phyloP scores from a whole-genome alignment of 2,797 vertebrate species.

The Myripristis murdjan region DNA sequence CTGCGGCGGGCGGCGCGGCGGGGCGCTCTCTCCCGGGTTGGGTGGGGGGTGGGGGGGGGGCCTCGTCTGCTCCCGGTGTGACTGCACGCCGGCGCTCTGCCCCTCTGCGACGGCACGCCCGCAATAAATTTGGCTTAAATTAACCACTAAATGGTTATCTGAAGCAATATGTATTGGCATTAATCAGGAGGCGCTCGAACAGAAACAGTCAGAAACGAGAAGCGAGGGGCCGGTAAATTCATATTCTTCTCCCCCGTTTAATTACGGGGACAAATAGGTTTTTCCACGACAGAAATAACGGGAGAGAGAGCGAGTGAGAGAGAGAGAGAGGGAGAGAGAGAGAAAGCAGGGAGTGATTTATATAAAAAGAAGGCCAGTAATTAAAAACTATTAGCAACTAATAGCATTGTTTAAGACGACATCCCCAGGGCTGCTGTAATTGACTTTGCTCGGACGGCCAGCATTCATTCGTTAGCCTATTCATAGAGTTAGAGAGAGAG shows the following conservation, averaged over 20 bases:
- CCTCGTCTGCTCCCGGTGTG: no score
- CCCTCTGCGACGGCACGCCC: constrained; percentile 86
- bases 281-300: constrained; percentile 81
- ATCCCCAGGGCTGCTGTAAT: constrained; percentile 77
- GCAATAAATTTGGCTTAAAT: constrained; percentile 99
- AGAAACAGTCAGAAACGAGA: constrained; percentile 91
- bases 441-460: constrained; percentile 75
- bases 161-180: constrained; percentile 99
- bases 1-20: constrained; percentile 82
- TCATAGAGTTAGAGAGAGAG: no score
- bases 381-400: constrained; percentile 86
- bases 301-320: no score
- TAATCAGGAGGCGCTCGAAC: constrained; percentile 97
- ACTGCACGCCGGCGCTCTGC: constrained; percentile 71
- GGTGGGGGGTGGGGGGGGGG: no score
- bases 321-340: constrained; percentile 47
- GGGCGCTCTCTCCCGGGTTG: constrained; percentile 46
- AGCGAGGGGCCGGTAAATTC: constrained; percentile 92
- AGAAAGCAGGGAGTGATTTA: constrained; percentile 81
- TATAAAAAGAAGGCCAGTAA: constrained; percentile 85
- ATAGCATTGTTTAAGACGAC: constrained; percentile 85
- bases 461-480: constrained; percentile 55
- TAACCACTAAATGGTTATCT: constrained; percentile 99
- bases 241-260: constrained; percentile 92
- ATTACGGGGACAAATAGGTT: constrained; percentile 94